phyloP scores from a whole-genome alignment of 2,113 vertebrate genomes.

The Gobiocypris rarus region DNA sequence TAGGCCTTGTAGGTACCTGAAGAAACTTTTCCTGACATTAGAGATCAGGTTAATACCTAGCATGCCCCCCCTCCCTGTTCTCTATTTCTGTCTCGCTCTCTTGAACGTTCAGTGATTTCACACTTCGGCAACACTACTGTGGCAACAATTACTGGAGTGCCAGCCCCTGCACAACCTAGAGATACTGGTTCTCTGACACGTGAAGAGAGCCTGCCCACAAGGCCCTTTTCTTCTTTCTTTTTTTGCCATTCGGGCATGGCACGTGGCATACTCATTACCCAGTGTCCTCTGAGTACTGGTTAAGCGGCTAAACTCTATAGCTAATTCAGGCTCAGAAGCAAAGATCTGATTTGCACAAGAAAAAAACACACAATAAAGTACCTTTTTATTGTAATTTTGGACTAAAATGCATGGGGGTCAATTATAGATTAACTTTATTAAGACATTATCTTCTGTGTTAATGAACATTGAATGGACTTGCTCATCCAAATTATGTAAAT shows the following conservation, averaged over 20 bases:
- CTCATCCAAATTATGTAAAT: neutral
- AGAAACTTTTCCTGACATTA: slow-evolving; percentile 22
- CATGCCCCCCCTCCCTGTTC: slow-evolving; percentile 1
- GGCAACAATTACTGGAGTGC: slow-evolving; percentile 51
- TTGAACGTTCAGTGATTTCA: slow-evolving; percentile 54
- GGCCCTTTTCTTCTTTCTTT: neutral
- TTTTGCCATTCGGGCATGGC: neutral
- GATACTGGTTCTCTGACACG: slow-evolving; percentile 48
- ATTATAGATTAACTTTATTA: slow-evolving; percentile 23
- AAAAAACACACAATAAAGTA: neutral
- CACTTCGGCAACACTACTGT: slow-evolving; percentile 53
- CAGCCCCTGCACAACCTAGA: slow-evolving; percentile 19
- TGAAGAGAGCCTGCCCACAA: slow-evolving; percentile 39
- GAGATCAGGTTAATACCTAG: slow-evolving; percentile 43
- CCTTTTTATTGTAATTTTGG: neutral
- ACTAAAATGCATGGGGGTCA: neutral
- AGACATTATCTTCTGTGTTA: neutral
- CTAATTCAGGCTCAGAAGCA: neutral
- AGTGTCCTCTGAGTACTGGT: slow-evolving; percentile 31
- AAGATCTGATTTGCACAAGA: neutral
- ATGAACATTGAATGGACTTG: neutral
- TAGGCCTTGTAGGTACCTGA: neutral
- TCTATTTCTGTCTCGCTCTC: slow-evolving; percentile 36
- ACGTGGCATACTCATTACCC: slow-evolving; percentile 41
- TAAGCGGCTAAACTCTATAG: neutral